phyloP scores from a whole-genome alignment of 2,797 vertebrate species.

The Spatula clypeata region DNA sequence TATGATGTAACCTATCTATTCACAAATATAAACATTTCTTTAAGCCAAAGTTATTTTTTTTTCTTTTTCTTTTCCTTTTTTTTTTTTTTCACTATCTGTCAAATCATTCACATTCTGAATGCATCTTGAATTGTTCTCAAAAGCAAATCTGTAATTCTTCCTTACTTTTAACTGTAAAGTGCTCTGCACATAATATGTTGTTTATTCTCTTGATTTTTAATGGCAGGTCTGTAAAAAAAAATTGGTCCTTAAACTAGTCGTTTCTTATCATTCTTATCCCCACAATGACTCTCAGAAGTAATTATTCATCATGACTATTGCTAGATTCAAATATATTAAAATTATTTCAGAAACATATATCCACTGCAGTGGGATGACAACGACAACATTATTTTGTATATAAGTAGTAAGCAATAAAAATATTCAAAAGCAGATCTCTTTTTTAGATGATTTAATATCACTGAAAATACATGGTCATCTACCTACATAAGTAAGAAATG shows the following conservation, averaged over 20 bases:
- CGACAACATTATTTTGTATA: neutral
- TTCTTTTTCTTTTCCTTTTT: neutral
- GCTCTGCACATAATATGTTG: fast-evolving
- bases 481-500: neutral
- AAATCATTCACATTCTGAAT: neutral
- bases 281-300: neutral
- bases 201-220: neutral
- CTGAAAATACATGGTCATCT: neutral
- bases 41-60: neutral
- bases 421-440: neutral
- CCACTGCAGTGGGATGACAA: neutral
- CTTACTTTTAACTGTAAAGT: neutral
- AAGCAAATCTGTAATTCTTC: neutral
- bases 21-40: neutral
- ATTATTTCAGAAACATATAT: neutral
- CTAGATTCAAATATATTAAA: neutral
- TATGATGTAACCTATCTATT: neutral
- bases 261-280: neutral
- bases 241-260: neutral
- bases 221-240: neutral
- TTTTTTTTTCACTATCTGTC: neutral
- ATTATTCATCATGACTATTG: neutral
- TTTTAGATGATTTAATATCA: neutral
- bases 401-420: neutral
- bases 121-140: neutral